phyloP scores from a whole-genome alignment of 2,113 vertebrate species.

The Hippoglossus stenolepis region DNA sequence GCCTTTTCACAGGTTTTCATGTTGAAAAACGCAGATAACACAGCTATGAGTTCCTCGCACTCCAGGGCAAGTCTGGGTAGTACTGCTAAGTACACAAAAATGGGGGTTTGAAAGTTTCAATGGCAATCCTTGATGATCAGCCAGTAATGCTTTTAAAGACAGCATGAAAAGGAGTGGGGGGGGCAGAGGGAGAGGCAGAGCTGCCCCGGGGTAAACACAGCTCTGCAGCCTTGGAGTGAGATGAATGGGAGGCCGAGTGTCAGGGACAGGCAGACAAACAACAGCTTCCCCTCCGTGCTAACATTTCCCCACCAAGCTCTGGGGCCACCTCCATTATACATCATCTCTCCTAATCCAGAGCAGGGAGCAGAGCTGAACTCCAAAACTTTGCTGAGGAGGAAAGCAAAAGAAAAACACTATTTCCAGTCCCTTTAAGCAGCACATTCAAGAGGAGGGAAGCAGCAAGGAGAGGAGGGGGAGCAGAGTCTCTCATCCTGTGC shows the following conservation, averaged over 20 bases:
- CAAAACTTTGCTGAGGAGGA: conserved; percentile 66
- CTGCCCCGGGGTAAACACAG: conserved; percentile 62
- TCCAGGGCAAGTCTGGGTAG: conserved; percentile 63
- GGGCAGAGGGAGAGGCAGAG: conserved; percentile 57
- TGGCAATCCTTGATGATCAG: conserved; percentile 76
- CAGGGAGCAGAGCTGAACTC: conserved; percentile 79
- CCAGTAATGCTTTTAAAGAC: conserved; percentile 79
- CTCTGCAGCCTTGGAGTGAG: conserved; percentile 71
- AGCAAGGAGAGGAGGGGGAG: conserved; percentile 47
- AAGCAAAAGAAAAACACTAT: conserved; percentile 52
- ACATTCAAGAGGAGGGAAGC: conserved; percentile 56
- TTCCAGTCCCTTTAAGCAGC: conserved; percentile 71
- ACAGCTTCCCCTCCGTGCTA: conserved; percentile 73
- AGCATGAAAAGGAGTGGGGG: conserved; percentile 56
- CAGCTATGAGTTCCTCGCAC: conserved; percentile 42
- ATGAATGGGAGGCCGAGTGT: conserved; percentile 79
- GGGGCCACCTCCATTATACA: conserved; percentile 71
- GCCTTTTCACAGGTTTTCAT: conserved; percentile 36
- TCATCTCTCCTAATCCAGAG: conserved; percentile 78
- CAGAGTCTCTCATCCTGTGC: conserved; percentile 78
- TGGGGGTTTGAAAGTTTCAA: conserved; percentile 68
- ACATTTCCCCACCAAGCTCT: conserved; percentile 76
- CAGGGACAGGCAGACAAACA: conserved; percentile 65
- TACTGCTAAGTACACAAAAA: conserved; percentile 73
- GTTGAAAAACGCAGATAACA: conserved; percentile 18